These are phyloP conservation scores for Pheosia tremula DNA, from an alignment of 2,888 invertebrate genomes.

Conservation along the genomic window DNA sequence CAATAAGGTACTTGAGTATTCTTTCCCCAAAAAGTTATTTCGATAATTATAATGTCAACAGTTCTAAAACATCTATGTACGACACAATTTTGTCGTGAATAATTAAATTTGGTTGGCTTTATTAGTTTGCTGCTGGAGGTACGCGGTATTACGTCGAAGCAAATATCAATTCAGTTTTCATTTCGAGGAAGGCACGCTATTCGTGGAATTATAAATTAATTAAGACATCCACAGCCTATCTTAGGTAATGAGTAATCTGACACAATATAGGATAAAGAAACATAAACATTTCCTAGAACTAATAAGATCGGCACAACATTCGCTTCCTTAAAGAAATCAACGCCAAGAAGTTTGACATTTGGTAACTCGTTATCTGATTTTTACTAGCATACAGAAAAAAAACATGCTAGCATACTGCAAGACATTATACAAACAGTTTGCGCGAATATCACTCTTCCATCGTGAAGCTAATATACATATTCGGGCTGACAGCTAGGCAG, in stretches of 20 bases:
- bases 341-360: too few species aligned
- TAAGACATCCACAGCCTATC: neutral
- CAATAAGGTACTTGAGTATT: neutral
- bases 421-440: too few species aligned
- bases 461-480: too few species aligned
- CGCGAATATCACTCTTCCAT: too few species aligned
- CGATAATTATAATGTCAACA: neutral
- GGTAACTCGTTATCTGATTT: too few species aligned
- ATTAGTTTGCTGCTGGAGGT: neutral
- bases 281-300: too few species aligned
- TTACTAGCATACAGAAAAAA: too few species aligned
- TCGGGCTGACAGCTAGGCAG: too few species aligned
- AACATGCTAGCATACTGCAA: too few species aligned
- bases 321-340: too few species aligned
- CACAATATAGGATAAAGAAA: too few species aligned
- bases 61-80: neutral
- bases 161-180: neutral
- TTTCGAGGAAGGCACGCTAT: neutral
- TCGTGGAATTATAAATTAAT: neutral
- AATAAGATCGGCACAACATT: too few species aligned
- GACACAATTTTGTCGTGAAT: neutral
- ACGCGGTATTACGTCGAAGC: neutral
- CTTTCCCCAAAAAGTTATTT: neutral
- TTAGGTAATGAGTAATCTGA: neutral
- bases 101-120: constrained; percentile 1